phyloP scores from a whole-genome alignment of 2,888 invertebrate species.

The Erynnis tages region DNA sequence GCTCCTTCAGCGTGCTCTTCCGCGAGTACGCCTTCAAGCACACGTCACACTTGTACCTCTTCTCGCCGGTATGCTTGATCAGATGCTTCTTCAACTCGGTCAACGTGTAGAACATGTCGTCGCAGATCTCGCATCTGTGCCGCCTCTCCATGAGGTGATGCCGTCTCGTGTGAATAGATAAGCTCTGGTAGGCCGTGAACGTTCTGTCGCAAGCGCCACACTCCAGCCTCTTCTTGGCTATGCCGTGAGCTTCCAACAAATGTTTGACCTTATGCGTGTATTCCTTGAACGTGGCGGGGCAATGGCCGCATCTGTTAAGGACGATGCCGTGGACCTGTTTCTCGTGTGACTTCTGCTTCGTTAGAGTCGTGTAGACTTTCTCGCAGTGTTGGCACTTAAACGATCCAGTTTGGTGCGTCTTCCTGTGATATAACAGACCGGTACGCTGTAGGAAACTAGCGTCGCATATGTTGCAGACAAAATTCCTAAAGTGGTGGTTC shows the following conservation, averaged over 20 bases:
- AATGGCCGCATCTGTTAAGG: constrained; percentile 48
- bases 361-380: constrained; percentile 68
- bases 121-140: constrained; percentile 38
- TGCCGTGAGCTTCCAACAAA: constrained; percentile 48
- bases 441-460: constrained; percentile 55
- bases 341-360: constrained; percentile 65
- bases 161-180: constrained; percentile 49
- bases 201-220: constrained; percentile 54
- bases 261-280: constrained; percentile 50
- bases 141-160: constrained; percentile 53
- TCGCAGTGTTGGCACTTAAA: constrained; percentile 59
- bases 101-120: constrained; percentile 51
- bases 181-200: constrained; percentile 40
- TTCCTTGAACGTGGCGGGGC: constrained; percentile 51
- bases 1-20: constrained; percentile 32
- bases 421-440: constrained; percentile 48
- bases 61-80: constrained; percentile 52
- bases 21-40: constrained; percentile 50
- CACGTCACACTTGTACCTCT: constrained; percentile 52
- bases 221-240: constrained; percentile 36
- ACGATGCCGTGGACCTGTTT: constrained; percentile 31
- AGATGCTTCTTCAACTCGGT: constrained; percentile 53
- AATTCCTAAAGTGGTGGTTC: constrained; percentile 60
- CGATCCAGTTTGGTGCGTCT: constrained; percentile 50
- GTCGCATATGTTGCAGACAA: constrained; percentile 54